Evolutionary conservation across 2,113 vertebrate species (phyloP).

Genomic region (Pseudois nayaur): DNA sequence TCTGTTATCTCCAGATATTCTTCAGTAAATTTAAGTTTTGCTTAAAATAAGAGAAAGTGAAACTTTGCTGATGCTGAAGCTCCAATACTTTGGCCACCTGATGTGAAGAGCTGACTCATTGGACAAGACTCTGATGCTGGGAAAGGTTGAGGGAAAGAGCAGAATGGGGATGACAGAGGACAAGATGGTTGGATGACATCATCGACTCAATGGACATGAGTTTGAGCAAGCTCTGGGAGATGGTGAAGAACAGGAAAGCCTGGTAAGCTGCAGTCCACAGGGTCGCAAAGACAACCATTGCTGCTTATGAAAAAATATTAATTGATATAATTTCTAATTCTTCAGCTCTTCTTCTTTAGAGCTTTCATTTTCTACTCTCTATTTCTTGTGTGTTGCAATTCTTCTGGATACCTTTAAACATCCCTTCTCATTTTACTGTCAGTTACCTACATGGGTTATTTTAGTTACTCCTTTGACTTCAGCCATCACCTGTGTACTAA

Average conservation of each 20-base stretch:
- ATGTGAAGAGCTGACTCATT: not conserved
- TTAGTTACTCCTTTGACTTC: not conserved
- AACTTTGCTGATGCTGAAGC: not conserved
- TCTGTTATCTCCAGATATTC: not conserved
- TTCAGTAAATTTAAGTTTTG: not conserved
- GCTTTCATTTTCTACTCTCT: not conserved
- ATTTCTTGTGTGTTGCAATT: not conserved
- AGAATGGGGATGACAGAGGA: not conserved
- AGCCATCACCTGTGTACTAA: not conserved
- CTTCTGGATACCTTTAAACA: not conserved
- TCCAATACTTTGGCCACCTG: not conserved
- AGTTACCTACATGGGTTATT: not conserved
- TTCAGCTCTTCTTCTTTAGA: not conserved
- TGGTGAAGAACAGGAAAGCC: not conserved
- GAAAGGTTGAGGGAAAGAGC: not conserved
- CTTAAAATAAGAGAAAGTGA: not conserved
- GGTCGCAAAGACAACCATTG: not conserved
- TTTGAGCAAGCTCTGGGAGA: not conserved
- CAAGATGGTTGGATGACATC: not conserved
- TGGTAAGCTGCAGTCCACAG: not conserved
- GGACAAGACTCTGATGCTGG: not conserved
- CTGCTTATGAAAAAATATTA: not conserved
- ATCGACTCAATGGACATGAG: not conserved
- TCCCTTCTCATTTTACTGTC: not conserved
- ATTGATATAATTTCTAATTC: not conserved